Conservation (phyloP, 2,113 vertebrate species). For the Chelonoidis abingdonii region DNA sequence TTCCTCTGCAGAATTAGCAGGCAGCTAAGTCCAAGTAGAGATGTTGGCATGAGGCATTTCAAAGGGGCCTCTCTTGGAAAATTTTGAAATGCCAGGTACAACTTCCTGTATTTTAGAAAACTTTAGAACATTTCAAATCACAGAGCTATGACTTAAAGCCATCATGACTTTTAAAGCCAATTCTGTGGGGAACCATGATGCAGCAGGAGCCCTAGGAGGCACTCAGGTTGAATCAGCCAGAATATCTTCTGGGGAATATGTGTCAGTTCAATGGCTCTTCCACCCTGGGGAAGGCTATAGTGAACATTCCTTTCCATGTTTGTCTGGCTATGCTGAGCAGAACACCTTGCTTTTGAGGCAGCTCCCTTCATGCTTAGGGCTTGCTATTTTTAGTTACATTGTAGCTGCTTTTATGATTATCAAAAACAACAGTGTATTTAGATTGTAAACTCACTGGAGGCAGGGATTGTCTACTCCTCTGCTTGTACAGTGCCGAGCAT, state of each 20-base stretch:
- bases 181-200: neutral
- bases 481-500: no score
- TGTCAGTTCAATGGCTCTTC: neutral
- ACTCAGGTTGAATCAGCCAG: neutral
- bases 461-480: no score
- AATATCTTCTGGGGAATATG: fast-evolving
- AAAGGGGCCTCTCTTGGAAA: neutral
- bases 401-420: no score
- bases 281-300: neutral
- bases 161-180: neutral
- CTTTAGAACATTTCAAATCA: neutral
- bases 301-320: no score
- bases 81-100: neutral
- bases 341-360: no score
- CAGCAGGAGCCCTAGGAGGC: neutral
- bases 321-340: neutral
- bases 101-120: neutral
- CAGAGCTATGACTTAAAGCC: no score
- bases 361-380: no score
- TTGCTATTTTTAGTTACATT: no score
- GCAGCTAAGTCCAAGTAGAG: no score
- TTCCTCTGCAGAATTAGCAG: no score
- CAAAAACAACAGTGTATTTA: neutral
- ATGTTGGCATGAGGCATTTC: neutral
- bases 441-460: no score